Percentiles rank a stretch among this genome's conserved stretches.
These are phyloP conservation scores for Brienomyrus longianalis DNA, from an alignment of 2,113 vertebrate genomes.

Conservation along the genomic window DNA sequence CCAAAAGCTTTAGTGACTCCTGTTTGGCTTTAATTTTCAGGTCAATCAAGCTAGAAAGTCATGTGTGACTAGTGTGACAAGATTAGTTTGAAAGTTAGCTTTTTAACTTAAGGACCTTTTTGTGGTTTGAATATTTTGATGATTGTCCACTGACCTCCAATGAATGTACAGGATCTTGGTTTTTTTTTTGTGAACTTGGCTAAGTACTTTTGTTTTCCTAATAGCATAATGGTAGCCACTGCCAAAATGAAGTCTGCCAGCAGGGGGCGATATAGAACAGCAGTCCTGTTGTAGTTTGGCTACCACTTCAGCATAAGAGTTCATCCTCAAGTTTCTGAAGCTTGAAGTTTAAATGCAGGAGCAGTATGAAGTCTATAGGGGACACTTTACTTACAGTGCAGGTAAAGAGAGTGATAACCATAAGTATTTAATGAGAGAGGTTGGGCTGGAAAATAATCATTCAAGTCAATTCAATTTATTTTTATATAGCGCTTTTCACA, in stretches of 20 bases:
- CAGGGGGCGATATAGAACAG: not conserved
- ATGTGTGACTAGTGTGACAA: not conserved
- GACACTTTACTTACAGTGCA: not conserved
- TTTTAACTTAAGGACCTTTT: not conserved
- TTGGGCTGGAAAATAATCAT: not conserved
- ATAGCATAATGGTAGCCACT: not conserved
- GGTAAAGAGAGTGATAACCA: not conserved
- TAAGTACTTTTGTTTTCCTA: not conserved
- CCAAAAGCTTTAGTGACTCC: not conserved
- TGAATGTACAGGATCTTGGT: not conserved
- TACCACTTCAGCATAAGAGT: not conserved
- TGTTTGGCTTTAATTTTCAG: not conserved
- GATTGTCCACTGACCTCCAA: not conserved
- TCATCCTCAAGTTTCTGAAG: not conserved
- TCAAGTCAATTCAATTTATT: too few relatives aligned
- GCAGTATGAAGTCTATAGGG: not conserved
- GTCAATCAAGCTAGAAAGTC: not conserved
- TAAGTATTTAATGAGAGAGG: not conserved
- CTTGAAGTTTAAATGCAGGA: not conserved
- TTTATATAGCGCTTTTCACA: too few relatives aligned
- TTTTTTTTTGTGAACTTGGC: not conserved
- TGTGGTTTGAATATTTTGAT: not conserved
- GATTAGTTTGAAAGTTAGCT: not conserved
- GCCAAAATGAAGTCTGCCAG: not conserved
- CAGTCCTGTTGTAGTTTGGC: not conserved